Conservation (phyloP, 2,888 invertebrate genomes). For the Kuschelorhynchus macadamiae region DNA sequence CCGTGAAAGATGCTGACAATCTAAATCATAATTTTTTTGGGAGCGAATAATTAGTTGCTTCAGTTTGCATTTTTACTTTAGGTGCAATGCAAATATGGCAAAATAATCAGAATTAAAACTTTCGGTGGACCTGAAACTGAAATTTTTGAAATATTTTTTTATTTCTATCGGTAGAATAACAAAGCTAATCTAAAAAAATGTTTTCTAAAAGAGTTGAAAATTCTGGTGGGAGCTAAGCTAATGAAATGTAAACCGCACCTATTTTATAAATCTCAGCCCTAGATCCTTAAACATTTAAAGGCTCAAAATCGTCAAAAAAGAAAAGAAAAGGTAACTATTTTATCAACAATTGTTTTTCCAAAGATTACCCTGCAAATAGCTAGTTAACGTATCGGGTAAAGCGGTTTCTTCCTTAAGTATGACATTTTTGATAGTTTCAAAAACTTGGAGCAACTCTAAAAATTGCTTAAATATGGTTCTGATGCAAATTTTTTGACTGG, state of each 20-base stretch:
- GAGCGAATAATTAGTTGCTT: neutral
- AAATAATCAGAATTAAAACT: conserved; percentile 24
- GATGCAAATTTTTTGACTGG: conserved; percentile 21
- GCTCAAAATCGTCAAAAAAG: conserved; percentile 35
- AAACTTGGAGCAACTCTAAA: conserved; percentile 26
- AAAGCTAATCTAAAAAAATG: conserved; percentile 31
- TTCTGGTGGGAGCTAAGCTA: conserved; percentile 32
- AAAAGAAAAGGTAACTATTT: conserved; percentile 19
- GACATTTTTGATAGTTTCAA: conserved; percentile 6
- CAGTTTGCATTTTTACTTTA: neutral
- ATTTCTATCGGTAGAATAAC: conserved; percentile 28
- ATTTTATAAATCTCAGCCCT: conserved; percentile 34
- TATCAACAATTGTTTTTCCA: conserved; percentile 6
- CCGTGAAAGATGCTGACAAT: too few species aligned
- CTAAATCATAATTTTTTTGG: conserved; percentile 4
- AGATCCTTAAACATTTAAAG: conserved; percentile 28
- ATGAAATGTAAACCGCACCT: conserved; percentile 32
- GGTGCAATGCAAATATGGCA: conserved; percentile 8
- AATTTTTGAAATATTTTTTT: conserved; percentile 16
- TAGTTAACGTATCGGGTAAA: neutral
- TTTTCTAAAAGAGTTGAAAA: conserved; percentile 26
- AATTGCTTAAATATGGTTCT: conserved; percentile 22
- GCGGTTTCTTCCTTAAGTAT: neutral
- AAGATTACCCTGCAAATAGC: conserved; percentile 10
- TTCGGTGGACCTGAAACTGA: conserved; percentile 17